Percentiles rank a stretch among this genome's conserved stretches.
Evolutionary conservation across 2,797 vertebrate species (phyloP).

Genomic region (Myiotriccus ornatus): DNA sequence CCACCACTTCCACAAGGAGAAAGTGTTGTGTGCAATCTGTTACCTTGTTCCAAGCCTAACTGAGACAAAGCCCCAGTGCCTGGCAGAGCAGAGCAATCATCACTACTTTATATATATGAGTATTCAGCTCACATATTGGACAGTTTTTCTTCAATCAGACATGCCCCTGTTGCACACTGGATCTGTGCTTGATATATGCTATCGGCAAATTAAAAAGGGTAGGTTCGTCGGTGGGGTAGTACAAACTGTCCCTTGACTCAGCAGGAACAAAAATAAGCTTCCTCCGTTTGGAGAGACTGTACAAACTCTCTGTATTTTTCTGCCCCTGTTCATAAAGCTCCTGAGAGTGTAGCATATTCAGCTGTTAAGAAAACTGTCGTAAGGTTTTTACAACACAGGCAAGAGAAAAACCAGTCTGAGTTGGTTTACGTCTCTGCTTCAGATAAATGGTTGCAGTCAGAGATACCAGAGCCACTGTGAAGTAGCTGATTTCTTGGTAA

Average conservation of each 20-base stretch:
- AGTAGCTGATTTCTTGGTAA: neutral
- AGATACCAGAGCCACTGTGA: neutral
- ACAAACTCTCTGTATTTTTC: neutral
- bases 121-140: neutral
- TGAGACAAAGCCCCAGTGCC: neutral
- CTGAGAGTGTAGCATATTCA: neutral
- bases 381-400: neutral
- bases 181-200: neutral
- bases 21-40: neutral
- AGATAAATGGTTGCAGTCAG: neutral
- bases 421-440: slow-evolving; percentile 12
- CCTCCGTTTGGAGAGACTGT: neutral
- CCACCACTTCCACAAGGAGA: neutral
- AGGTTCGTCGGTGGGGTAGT: neutral
- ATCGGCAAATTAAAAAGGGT: neutral
- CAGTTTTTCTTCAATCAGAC: neutral
- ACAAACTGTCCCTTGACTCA: neutral
- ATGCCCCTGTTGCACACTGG: neutral
- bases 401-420: neutral
- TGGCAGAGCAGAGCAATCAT: neutral
- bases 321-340: neutral
- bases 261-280: neutral
- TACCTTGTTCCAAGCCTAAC: neutral
- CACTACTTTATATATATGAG: too few species aligned
- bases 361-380: neutral